Conservation (phyloP, 2,113 vertebrate species). For the Mobula birostris region DNA sequence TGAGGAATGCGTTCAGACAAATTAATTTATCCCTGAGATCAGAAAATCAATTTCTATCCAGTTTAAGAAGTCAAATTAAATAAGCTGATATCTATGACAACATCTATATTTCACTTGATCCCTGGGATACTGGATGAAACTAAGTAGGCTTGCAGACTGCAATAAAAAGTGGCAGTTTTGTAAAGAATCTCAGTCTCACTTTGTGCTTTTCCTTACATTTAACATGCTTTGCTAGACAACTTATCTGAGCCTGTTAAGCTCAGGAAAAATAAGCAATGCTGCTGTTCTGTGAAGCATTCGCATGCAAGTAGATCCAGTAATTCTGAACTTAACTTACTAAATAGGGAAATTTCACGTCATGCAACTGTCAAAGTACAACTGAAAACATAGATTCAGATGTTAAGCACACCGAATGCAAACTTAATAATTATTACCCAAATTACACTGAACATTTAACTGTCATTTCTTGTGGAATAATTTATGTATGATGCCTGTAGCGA, state of each 20-base stretch:
- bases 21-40: not conserved
- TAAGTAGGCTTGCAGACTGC: not conserved
- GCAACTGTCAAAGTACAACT: slow-evolving; percentile 31
- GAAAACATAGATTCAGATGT: slow-evolving; percentile 22
- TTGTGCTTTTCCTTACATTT: not conserved
- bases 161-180: not conserved
- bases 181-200: not conserved
- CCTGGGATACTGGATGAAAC: not conserved
- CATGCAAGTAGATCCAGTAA: slow-evolving; percentile 20
- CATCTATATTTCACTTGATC: not conserved
- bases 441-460: slow-evolving; percentile 66
- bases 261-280: slow-evolving; percentile 12
- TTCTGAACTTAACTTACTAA: not conserved
- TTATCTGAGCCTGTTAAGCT: not conserved
- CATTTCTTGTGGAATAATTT: slow-evolving; percentile 75
- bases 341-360: slow-evolving; percentile 12
- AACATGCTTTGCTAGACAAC: not conserved
- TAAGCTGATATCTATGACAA: not conserved
- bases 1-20: not conserved
- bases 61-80: not conserved
- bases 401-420: slow-evolving; percentile 57
- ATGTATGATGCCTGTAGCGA: slow-evolving; percentile 64
- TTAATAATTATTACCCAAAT: slow-evolving; percentile 68
- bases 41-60: not conserved
- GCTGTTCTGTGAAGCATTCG: not conserved